A percentile compares a stretch with the other conserved stretches of the same genome.
phyloP scores from a whole-genome alignment of 1,140 invertebrate genomes.

The Drosophila jambulina region DNA sequence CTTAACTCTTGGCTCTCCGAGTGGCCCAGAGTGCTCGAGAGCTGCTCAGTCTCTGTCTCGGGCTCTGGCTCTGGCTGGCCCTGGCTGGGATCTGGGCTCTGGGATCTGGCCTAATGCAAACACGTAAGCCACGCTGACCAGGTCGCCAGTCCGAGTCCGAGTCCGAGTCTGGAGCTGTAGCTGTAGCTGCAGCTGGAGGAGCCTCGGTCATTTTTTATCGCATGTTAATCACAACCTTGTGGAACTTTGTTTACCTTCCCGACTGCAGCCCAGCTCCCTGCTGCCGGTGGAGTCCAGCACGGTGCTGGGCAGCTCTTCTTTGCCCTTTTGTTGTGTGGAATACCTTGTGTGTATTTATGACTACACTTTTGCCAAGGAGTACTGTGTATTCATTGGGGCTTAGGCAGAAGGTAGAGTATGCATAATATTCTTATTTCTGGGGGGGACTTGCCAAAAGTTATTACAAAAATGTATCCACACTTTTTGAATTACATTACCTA shows the following conservation, averaged over 20 bases:
- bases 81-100: constrained; percentile 7
- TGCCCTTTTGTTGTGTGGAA: constrained; percentile 65
- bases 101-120: constrained; percentile 67
- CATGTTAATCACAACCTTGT: constrained; percentile 84
- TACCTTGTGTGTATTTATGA: constrained; percentile 53
- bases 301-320: constrained; percentile 15
- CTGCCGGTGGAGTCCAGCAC: constrained; percentile 19
- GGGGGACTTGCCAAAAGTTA: neutral
- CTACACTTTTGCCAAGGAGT: constrained; percentile 45
- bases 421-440: too few relatives aligned
- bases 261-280: constrained; percentile 24
- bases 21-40: constrained; percentile 56
- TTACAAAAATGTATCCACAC: neutral
- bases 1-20: constrained; percentile 76
- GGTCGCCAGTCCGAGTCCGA: constrained; percentile 26
- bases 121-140: constrained; percentile 74
- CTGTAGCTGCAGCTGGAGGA: constrained; percentile 19
- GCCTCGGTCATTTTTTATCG: constrained; percentile 80
- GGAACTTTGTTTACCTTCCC: constrained; percentile 77
- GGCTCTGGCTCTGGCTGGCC: neutral
- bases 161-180: constrained; percentile 11
- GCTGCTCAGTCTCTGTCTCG: constrained; percentile 10
- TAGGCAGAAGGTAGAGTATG: neutral
- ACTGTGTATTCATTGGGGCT: constrained; percentile 30
- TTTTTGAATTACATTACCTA: too few relatives aligned